phyloP scores from a whole-genome alignment of 2,888 invertebrate species.

The Campoplex capitator region DNA sequence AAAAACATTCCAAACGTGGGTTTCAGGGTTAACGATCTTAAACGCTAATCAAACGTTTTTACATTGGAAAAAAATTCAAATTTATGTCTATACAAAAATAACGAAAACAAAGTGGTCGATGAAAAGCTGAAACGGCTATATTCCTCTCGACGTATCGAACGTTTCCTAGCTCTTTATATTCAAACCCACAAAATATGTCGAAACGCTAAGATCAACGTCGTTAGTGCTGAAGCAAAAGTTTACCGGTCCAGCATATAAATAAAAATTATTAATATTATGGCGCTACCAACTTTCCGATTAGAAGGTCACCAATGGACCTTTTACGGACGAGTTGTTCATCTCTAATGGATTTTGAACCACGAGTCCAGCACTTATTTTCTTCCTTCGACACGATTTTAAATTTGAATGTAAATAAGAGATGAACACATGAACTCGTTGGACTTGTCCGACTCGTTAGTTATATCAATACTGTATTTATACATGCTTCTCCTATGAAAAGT shows the following conservation, averaged over 20 bases:
- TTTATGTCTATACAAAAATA: background rate
- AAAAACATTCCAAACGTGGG: background rate
- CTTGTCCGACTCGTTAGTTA: constrained; percentile 35
- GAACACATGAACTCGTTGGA: background rate
- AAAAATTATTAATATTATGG: background rate
- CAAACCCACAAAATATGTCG: background rate
- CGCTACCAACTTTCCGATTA: constrained; percentile 54
- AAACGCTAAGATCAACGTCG: background rate
- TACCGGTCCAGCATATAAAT: background rate
- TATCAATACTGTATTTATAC: constrained; percentile 17
- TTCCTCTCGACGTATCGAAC: background rate
- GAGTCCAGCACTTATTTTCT: constrained; percentile 1
- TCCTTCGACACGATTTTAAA: constrained; percentile 1
- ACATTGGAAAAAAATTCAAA: background rate
- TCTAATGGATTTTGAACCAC: constrained; percentile 38
- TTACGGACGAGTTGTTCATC: constrained; percentile 23
- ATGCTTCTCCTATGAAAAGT: constrained; percentile 14
- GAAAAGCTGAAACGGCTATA: background rate
- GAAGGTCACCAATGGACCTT: constrained; percentile 64
- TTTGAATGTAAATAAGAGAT: constrained; percentile 2
- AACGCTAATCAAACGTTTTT: background rate
- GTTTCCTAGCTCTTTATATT: background rate
- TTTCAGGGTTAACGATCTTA: background rate
- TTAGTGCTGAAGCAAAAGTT: background rate
- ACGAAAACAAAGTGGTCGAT: background rate